A percentile compares a stretch with the other conserved stretches of the same genome.
phyloP scores from a whole-genome alignment of 2,888 invertebrate genomes.

The Hydrotaea diabolus region DNA sequence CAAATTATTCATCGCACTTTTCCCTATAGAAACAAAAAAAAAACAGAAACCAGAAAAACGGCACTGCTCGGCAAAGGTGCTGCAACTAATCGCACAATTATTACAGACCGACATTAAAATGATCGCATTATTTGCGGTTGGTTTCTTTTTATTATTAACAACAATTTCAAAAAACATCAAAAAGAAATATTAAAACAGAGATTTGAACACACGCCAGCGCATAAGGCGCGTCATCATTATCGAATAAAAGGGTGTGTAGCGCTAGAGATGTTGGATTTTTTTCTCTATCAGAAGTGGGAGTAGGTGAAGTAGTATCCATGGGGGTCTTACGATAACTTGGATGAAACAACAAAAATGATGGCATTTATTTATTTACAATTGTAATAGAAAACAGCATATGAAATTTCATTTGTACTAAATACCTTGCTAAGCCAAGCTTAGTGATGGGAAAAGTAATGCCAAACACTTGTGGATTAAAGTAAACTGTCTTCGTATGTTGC shows the following conservation, averaged over 20 bases:
- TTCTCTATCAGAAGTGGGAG: too few species aligned
- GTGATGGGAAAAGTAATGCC: too few species aligned
- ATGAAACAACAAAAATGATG: too few species aligned
- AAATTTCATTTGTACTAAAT: too few species aligned
- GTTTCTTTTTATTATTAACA: conserved; percentile 25
- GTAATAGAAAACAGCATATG: too few species aligned
- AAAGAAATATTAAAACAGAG: background rate
- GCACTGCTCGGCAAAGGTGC: conserved; percentile 6
- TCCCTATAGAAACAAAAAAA: background rate
- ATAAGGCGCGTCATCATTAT: background rate
- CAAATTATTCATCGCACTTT: conserved; percentile 19
- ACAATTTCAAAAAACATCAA: background rate
- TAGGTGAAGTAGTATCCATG: too few species aligned
- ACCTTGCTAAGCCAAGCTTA: too few species aligned
- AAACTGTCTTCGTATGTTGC: too few species aligned
- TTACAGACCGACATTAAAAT: conserved; percentile 27
- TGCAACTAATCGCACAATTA: conserved; percentile 34
- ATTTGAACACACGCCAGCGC: conserved; percentile 14
- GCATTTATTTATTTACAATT: too few species aligned
- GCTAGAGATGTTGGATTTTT: background rate
- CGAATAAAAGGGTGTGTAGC: background rate
- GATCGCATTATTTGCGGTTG: conserved; percentile 34
- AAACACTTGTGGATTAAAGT: too few species aligned
- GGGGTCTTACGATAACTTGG: too few species aligned
- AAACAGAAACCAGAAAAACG: background rate